Evolutionary conservation across 2,888 invertebrate genomes (phyloP).

Genomic region (Eurytoma californica): DNA sequence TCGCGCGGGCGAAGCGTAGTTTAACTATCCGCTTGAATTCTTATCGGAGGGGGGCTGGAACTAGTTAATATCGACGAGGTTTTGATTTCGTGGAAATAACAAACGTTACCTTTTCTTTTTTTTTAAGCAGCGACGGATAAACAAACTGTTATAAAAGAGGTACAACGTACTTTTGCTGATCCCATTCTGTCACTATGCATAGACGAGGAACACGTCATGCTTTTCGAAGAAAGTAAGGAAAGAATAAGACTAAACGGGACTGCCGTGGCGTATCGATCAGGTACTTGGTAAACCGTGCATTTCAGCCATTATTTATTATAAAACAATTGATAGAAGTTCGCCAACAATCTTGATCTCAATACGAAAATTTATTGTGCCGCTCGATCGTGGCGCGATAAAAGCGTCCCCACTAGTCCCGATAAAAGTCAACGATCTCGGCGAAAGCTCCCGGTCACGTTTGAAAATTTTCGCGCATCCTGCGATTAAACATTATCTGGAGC

Average conservation of each 20-base stretch:
- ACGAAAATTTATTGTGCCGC: not conserved
- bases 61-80: too few species aligned
- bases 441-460: too few species aligned
- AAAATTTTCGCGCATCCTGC: too few species aligned
- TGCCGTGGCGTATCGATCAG: slow-evolving; percentile 60
- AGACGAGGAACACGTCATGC: slow-evolving; percentile 71
- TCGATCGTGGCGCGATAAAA: too few species aligned
- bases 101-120: not conserved
- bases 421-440: not conserved
- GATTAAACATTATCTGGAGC: too few species aligned
- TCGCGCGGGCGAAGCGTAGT: too few species aligned
- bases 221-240: slow-evolving; percentile 72
- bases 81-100: not conserved
- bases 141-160: slow-evolving; percentile 51
- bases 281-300: slow-evolving; percentile 58
- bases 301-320: slow-evolving; percentile 49
- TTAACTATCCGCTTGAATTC: too few species aligned
- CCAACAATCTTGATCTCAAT: not conserved
- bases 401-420: too few species aligned
- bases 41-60: too few species aligned
- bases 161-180: slow-evolving; percentile 65
- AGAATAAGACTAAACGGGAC: slow-evolving; percentile 64
- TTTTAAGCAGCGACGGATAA: slow-evolving; percentile 25
- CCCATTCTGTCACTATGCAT: slow-evolving; percentile 68
- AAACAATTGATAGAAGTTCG: not conserved